Evolutionary conservation across 1,140 invertebrate species (phyloP).

Genomic region (Ceratina japonica): DNA sequence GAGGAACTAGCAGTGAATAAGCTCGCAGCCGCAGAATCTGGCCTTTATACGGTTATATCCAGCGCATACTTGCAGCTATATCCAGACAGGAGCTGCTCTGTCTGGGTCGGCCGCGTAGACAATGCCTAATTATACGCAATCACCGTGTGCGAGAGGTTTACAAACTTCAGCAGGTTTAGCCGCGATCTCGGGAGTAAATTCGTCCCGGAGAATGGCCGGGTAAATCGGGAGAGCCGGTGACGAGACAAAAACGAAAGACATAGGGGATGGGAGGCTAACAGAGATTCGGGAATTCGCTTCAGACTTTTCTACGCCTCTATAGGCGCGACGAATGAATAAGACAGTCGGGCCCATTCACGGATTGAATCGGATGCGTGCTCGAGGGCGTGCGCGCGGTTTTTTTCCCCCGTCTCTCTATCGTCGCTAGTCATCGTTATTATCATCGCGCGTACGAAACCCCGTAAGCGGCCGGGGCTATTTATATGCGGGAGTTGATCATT

Average conservation of each 20-base stretch:
- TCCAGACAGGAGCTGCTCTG: conserved; percentile 15
- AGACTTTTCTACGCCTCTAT: conserved; percentile 47
- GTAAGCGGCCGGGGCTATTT: conserved; percentile 12
- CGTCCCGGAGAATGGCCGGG: conserved; percentile 28
- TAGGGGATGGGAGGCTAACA: neutral
- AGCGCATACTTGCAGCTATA: conserved; percentile 4
- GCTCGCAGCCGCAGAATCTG: neutral
- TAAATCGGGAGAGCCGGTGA: conserved; percentile 17
- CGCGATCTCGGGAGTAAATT: conserved; percentile 46
- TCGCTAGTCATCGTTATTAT: conserved; percentile 39
- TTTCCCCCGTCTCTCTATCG: conserved; percentile 38
- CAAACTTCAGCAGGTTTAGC: conserved; percentile 19
- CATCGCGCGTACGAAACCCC: neutral
- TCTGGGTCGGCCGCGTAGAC: conserved; percentile 16
- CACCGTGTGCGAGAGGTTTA: conserved; percentile 26
- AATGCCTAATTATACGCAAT: conserved; percentile 54
- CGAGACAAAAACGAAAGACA: conserved; percentile 5
- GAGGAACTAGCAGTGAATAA: neutral
- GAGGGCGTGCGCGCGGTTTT: conserved; percentile 46
- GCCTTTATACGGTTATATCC: neutral
- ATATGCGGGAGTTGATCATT: conserved; percentile 4
- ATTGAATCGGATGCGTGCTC: conserved; percentile 58
- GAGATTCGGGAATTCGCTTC: conserved; percentile 47
- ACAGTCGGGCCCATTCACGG: conserved; percentile 59
- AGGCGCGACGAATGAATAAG: conserved; percentile 64